Evolutionary conservation across 2,797 vertebrate genomes (phyloP).

Genomic region (Lophius americanus): DNA sequence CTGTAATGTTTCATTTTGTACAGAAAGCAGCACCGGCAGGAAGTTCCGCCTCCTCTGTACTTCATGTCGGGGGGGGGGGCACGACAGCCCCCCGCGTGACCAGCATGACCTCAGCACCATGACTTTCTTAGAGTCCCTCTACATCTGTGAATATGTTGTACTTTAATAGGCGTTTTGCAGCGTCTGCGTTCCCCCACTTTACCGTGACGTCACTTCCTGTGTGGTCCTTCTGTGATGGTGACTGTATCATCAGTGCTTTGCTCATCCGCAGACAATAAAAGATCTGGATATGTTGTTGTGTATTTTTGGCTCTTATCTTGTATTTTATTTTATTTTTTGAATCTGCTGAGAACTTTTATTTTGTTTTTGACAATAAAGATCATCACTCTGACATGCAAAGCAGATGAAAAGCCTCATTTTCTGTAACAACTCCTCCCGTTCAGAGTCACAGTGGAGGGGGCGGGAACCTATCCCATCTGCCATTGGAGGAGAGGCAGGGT

Average conservation of each 20-base stretch:
- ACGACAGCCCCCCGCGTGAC: slow-evolving; percentile 63
- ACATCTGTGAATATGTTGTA: slow-evolving; percentile 67
- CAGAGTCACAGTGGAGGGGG: too few species aligned
- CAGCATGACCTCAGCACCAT: slow-evolving; percentile 64
- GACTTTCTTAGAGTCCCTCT: slow-evolving; percentile 40
- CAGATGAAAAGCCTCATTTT: too few species aligned
- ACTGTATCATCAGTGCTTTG: slow-evolving; percentile 61
- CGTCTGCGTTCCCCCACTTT: slow-evolving; percentile 66
- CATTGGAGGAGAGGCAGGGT: too few species aligned
- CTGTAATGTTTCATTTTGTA: slow-evolving; percentile 62
- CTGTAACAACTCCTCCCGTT: too few species aligned
- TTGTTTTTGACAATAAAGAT: neutral
- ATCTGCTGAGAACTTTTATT: neutral
- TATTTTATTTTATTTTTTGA: slow-evolving; percentile 1
- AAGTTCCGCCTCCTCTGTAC: slow-evolving; percentile 51
- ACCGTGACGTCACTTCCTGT: slow-evolving; percentile 64
- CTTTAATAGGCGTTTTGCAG: slow-evolving; percentile 70
- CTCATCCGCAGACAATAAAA: slow-evolving; percentile 70
- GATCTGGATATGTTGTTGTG: slow-evolving; percentile 57
- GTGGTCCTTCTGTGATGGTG: slow-evolving; percentile 60
- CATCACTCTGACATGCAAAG: neutral
- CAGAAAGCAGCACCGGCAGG: slow-evolving; percentile 32
- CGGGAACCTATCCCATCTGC: too few species aligned
- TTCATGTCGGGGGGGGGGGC: slow-evolving; percentile 61
- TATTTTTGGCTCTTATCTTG: slow-evolving; percentile 22